phyloP scores from a whole-genome alignment of 23 tunicate genomes.

The Clavelina lepadiformis region DNA sequence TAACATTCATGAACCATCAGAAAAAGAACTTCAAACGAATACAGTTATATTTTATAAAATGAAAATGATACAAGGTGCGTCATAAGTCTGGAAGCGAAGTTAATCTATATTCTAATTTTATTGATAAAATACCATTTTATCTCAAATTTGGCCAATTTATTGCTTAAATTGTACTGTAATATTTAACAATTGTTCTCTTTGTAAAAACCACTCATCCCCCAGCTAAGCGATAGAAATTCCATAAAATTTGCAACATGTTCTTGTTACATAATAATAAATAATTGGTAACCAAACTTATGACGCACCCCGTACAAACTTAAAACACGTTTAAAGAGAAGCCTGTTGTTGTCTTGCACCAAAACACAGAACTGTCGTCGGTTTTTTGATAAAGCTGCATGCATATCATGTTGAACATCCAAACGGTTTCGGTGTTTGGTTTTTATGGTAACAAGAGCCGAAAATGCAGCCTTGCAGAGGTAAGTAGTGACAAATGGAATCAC shows the following conservation, averaged over 20 bases:
- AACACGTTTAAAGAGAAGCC: constrained; percentile 1
- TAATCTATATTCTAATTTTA: not conserved
- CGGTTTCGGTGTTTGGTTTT: constrained; percentile 22
- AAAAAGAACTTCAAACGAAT: constrained; percentile 1
- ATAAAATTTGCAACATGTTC: too few relatives aligned
- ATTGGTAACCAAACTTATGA: not conserved
- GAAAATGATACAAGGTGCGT: not conserved
- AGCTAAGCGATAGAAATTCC: too few relatives aligned
- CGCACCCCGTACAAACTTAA: constrained; percentile 2
- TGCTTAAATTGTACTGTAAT: constrained; percentile 2
- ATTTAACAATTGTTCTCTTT: not conserved
- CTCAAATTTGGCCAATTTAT: constrained; percentile 2
- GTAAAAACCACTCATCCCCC: too few relatives aligned
- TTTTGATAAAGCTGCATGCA: constrained; percentile 3
- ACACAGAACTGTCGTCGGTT: not conserved
- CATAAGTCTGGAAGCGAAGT: constrained; percentile 1
- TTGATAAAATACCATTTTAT: not conserved
- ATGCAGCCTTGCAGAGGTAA: constrained; percentile 18
- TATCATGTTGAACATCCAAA: constrained; percentile 15
- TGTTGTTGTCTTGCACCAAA: too few relatives aligned
- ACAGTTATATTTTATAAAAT: not conserved
- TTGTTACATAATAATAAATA: too few relatives aligned
- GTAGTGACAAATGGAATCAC: constrained; percentile 25
- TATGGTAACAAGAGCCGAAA: constrained; percentile 19
- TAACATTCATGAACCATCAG: constrained; percentile 3